Evolutionary conservation across 1,140 invertebrate species (phyloP).

Genomic region (Conus betulinus): DNA sequence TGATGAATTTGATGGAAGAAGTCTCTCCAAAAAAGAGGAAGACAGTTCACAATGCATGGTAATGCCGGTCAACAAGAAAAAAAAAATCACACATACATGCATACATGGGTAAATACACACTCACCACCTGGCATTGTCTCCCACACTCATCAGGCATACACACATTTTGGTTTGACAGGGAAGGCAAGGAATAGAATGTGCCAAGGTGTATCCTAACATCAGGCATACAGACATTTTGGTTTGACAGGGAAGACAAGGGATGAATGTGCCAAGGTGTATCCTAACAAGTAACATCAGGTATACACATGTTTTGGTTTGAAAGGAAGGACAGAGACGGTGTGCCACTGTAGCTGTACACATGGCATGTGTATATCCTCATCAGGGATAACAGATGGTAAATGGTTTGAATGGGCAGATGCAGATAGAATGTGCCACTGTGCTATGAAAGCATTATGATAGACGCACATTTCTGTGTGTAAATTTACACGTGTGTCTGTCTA

Average conservation of each 20-base stretch:
- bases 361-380: too few relatives aligned
- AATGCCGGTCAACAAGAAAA: background rate
- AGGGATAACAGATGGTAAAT: too few relatives aligned
- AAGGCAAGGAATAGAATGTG: conserved; percentile 80
- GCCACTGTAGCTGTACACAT: too few relatives aligned
- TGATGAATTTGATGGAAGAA: conserved; percentile 87
- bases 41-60: background rate
- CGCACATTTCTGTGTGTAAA: too few relatives aligned
- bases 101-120: background rate
- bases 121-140: background rate
- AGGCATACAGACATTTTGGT: background rate
- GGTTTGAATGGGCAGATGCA: too few relatives aligned
- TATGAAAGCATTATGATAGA: too few relatives aligned
- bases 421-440: too few relatives aligned
- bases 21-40: conserved; percentile 25
- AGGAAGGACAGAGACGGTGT: background rate
- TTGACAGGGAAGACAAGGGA: background rate
- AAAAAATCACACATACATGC: background rate
- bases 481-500: too few relatives aligned
- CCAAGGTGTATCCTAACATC: too few relatives aligned
- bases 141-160: too few relatives aligned
- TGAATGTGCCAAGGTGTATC: too few relatives aligned
- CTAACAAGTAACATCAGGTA: too few relatives aligned
- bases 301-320: background rate
- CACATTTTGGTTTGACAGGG: background rate